Evolutionary conservation across 2,797 vertebrate genomes (phyloP).

Genomic region (Sitta carolinensis): DNA sequence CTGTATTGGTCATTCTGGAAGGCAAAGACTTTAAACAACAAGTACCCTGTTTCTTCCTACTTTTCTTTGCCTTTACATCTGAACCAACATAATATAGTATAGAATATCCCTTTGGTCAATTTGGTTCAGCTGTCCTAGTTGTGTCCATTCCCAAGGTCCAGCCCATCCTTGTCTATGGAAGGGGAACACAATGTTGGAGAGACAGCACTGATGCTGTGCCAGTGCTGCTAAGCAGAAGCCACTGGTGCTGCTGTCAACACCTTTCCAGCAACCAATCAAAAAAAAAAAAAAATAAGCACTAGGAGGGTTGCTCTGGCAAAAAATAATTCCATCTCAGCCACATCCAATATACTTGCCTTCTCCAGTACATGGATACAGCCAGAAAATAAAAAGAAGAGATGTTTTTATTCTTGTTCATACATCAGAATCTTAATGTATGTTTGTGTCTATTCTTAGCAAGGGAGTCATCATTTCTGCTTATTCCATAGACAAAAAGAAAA

Average conservation of each 20-base stretch:
- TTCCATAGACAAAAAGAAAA: neutral
- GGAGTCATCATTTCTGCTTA: neutral
- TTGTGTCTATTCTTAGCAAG: neutral
- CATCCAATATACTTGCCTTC: neutral
- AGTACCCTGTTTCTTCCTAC: rapidly evolving
- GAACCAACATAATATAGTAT: neutral
- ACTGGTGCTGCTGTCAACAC: neutral
- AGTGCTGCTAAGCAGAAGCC: neutral
- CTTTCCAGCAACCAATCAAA: neutral
- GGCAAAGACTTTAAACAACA: neutral
- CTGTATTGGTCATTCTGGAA: neutral
- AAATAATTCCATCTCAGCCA: neutral
- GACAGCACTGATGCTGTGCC: neutral
- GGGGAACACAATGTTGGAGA: neutral
- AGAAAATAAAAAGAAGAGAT: neutral
- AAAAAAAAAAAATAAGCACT: neutral
- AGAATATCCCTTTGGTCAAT: neutral
- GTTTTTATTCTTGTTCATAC: neutral
- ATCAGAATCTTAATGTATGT: neutral
- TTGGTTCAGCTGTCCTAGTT: neutral
- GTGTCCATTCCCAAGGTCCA: neutral
- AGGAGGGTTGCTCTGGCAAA: neutral
- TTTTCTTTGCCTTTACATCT: neutral
- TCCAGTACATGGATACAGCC: neutral
- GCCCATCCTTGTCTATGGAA: neutral